Percentiles rank a stretch among this genome's conserved stretches.
Conservation (phyloP, 2,797 vertebrate species). For the Pagetopsis macropterus region DNA sequence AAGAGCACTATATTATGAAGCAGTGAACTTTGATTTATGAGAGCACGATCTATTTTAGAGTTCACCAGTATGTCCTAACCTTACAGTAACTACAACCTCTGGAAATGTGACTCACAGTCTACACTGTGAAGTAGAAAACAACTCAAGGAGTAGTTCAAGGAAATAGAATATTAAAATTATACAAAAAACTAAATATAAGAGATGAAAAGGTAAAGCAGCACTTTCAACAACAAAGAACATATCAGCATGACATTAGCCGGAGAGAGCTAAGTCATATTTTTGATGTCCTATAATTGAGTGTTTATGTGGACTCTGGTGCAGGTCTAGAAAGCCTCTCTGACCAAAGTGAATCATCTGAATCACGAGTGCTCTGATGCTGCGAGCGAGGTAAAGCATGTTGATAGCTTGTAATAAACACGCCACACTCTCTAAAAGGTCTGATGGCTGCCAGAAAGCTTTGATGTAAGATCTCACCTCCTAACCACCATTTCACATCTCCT, state of each 20-base stretch:
- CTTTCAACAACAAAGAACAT: slow-evolving; percentile 10
- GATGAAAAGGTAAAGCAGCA: background rate
- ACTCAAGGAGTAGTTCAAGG: background rate
- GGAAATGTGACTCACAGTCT: slow-evolving; percentile 33
- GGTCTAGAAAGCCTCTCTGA: slow-evolving; percentile 26
- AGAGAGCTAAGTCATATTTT: slow-evolving; percentile 1
- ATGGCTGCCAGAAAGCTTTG: slow-evolving; percentile 66
- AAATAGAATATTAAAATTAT: slow-evolving; percentile 12
- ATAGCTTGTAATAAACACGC: slow-evolving; percentile 52
- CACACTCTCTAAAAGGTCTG: slow-evolving; percentile 43
- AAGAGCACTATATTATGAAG: slow-evolving; percentile 28
- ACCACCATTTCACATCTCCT: slow-evolving; percentile 46
- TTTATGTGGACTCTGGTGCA: slow-evolving; percentile 9
- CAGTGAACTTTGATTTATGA: slow-evolving; percentile 41
- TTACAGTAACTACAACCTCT: slow-evolving; percentile 18
- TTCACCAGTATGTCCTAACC: slow-evolving; percentile 20
- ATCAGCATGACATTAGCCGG: background rate
- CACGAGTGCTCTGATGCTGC: slow-evolving; percentile 10
- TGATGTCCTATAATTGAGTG: slow-evolving; percentile 19
- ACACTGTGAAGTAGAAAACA: slow-evolving; percentile 12
- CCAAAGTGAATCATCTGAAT: slow-evolving; percentile 32
- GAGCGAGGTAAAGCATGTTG: slow-evolving; percentile 41
- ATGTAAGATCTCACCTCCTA: slow-evolving; percentile 61
- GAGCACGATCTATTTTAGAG: slow-evolving; percentile 23
- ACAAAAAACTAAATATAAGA: background rate